Percentiles rank a stretch among this genome's conserved stretches.
These are phyloP conservation scores for Pollicipes pollicipes DNA, from an alignment of 1,140 invertebrate genomes.

Conservation along the genomic window DNA sequence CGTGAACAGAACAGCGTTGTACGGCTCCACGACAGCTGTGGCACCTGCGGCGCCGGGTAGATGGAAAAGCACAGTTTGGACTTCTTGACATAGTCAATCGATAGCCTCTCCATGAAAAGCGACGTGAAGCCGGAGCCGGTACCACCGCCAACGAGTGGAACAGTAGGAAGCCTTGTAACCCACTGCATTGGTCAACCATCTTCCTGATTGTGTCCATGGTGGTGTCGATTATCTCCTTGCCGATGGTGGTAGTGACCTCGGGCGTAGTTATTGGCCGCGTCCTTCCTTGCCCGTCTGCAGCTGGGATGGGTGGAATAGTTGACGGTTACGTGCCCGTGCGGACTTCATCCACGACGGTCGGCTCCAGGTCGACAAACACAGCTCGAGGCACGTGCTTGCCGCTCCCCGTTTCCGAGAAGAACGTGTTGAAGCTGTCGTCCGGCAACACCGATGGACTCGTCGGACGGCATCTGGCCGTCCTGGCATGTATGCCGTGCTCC, in stretches of 20 bases:
- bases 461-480: slow-evolving; percentile 56
- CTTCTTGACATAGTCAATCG: slow-evolving; percentile 38
- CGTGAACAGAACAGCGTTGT: slow-evolving; percentile 46
- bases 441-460: slow-evolving; percentile 37
- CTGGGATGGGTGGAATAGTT: slow-evolving; percentile 70
- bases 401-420: slow-evolving; percentile 29
- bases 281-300: slow-evolving; percentile 56
- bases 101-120: slow-evolving; percentile 32
- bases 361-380: slow-evolving; percentile 64
- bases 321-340: slow-evolving; percentile 61
- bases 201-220: slow-evolving; percentile 34
- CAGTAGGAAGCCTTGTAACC: slow-evolving; percentile 46
- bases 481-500: slow-evolving; percentile 77
- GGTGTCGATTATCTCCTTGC: slow-evolving; percentile 37
- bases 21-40: slow-evolving; percentile 48
- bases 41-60: slow-evolving; percentile 36
- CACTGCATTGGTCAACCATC: slow-evolving; percentile 57
- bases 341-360: slow-evolving; percentile 69
- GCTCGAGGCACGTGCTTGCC: slow-evolving; percentile 30
- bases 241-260: slow-evolving; percentile 40
- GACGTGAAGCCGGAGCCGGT: slow-evolving; percentile 37
- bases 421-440: slow-evolving; percentile 34
- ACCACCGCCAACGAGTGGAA: slow-evolving; percentile 35
- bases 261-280: slow-evolving; percentile 56
- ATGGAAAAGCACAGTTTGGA: slow-evolving; percentile 38